Base-by-base conservation (phyloP, 2,888 invertebrate genomes). In the Aradus depressus region DNA sequence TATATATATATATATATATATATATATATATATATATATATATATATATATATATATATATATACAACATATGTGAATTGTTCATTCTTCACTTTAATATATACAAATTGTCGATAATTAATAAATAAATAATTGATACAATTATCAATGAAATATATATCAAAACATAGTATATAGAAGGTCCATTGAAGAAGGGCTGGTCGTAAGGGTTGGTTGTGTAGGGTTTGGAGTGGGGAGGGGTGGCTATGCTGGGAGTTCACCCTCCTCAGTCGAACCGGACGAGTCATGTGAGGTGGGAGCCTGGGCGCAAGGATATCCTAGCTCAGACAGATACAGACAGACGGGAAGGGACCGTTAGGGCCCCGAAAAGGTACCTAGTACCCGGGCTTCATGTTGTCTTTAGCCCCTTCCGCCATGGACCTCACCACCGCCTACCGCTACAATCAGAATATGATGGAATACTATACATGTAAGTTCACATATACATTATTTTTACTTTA, bases 391-490 rank as follows among this genome's bases (percentile, higher is more conserved):
- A 57, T 57, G 57, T 57, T 57, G 57, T 50, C 57, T 26, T 42
- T 57, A 38, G 48, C 43, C 23, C 35, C 31, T 19, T 54, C 64
- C 51, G 80, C 81, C 61, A 87, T 92, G 81, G 91, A 92, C 73
- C 79, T 92, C 65, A 86, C 88, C 67, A 90, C 90, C 66, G 90
- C 91, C 64, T 92, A 92, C 72, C 79, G 92, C 65, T 92, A 92
- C 76, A 93, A 92, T 72, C 91, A 92, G 68, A 92, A 91, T 71
- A 92, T 93, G 91, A 92, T 93, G 93, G 95, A 95, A 77, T 93
- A 93, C 74, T 93, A 93, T 68, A 92, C 93, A 70, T 93, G 90
- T 90, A 80, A 88, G 86, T 60, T 41, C n/a, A 12, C 34, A 16
- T 22, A n/a, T n/a, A n/a, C n/a, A n/a, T n/a, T n/a, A n/a, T n/a